Base-by-base conservation (phyloP, 2,113 vertebrate species). In the Corydoras maculifer region DNA sequence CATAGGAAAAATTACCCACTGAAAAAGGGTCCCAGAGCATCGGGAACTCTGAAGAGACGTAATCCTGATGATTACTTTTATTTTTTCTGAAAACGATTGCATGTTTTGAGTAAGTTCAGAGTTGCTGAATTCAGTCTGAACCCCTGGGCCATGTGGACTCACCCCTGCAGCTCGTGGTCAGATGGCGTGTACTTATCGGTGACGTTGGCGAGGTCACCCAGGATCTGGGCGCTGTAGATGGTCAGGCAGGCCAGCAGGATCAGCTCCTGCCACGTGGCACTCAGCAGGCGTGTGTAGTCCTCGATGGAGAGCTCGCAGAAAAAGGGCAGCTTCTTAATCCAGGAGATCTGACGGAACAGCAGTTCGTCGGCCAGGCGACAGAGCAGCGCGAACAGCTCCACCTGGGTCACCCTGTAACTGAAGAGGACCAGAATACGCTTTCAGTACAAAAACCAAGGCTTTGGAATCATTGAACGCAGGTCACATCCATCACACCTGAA, bases 251-350 rank as follows among this genome's bases (percentile, higher is more conserved):
- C 94, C 6, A 99, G 92, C 79, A 99, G 90, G 85, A 97, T 93
- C 74, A 99, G 88, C 86, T 99, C 96, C 88, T 98, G 97, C 97
- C 97, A 98, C 0, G 95, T 98, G 58, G 94, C 94, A 83, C 96
- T 96, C 75, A 99, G 90, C 81, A 99, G 93, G 81, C 96, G 96
- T 62, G 97, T 98, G 89, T 96, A 98, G 91, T 99, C 97, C 83
- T 98, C 94, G 81, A 98, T 98, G 87, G 95, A 96, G 73, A 99
- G 94, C 70, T 98, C 95, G 0, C 94, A 95, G 91, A 98, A 99
- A 87, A 99, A 98, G 0, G 97, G 97, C 84, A 98, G 90, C 90
- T 98, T 98, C 90, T 98, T 98, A 84, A 99, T 94, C 97, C 97
- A 99, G 72, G 93, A 92, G 81, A 98, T 98, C 89, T 98, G 97